A percentile compares a stretch with the other conserved stretches of the same genome.
phyloP scores from a whole-genome alignment of 1,140 invertebrate genomes.

The Drosophila azteca region DNA sequence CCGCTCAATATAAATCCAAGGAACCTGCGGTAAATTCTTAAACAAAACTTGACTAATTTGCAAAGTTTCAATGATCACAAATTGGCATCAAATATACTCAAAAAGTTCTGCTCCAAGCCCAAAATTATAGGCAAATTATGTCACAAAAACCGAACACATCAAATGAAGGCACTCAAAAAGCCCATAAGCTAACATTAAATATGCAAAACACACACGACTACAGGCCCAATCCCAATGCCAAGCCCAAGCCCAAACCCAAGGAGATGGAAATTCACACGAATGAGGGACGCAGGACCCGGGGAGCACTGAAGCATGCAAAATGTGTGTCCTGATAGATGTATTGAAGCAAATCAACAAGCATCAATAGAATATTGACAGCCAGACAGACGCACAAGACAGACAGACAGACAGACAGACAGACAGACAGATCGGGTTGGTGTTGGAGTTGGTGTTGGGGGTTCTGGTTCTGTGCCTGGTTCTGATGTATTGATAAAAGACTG shows the following conservation, averaged over 20 bases:
- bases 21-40: background rate
- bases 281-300: background rate
- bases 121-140: constrained; percentile 52
- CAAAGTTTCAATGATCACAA: constrained; percentile 57
- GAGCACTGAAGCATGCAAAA: constrained; percentile 69
- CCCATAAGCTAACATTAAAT: constrained; percentile 53
- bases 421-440: background rate
- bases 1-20: background rate
- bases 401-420: background rate
- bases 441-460: constrained; percentile 7
- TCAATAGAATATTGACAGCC: constrained; percentile 44
- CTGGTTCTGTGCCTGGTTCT: background rate
- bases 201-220: constrained; percentile 47
- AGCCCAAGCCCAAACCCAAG: constrained; percentile 12
- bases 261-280: constrained; percentile 34
- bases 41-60: constrained; percentile 35
- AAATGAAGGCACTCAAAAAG: constrained; percentile 43
- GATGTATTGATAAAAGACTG: constrained; percentile 22
- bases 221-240: constrained; percentile 7
- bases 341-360: constrained; percentile 59
- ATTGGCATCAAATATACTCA: constrained; percentile 31
- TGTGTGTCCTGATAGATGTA: constrained; percentile 47
- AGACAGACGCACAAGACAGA: background rate
- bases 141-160: constrained; percentile 28
- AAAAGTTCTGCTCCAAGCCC: constrained; percentile 32